Base-by-base conservation (phyloP, 1,140 invertebrate species). In the Lysiphlebus fabarum region DNA sequence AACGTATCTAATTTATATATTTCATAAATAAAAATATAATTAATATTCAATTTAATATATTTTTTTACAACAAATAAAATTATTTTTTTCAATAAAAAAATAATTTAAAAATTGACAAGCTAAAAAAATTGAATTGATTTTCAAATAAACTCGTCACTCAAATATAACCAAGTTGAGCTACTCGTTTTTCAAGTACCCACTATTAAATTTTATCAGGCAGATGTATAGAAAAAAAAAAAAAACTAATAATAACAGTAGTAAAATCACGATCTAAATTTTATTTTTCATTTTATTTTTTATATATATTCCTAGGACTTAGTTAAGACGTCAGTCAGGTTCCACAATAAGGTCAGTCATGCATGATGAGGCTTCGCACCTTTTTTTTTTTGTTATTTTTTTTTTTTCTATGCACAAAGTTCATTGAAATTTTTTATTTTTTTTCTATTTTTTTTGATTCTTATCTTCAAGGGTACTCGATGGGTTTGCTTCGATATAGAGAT, bases 281-380 rank as follows among this genome's bases (percentile, higher is more conserved):
- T 42, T 41, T 41, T 17, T n/a, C 41, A 33, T 58, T 42, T 50
- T 56, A n/a, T 47, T 53, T 14, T 10, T 10, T 8, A 33, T 42
- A 47, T 56, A 41, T 56, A 54, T 26, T 26, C 17, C 50, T 62
- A 63, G 65, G 61, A 69, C 77, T 78, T 79, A 78, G 78, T 80
- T 80, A 80, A 80, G 78, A 80, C 75, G 78, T 80, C 77, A 79
- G 61, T 59, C 64, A 59, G 60, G 55, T 49, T 54, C 62, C 65
- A 79, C 78, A 80, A 80, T 79, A 62, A 73, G 73, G 68, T 76
- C 74, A 77, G 44, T 69, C 76, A 79, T 78, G 77, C 78, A 72
- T 78, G 70, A 61, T 57, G 58, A 66, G 67, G 72, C 66, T 75
- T 80, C 75, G 75, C 78, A 79, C 76, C 77, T 78, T 75, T 74